phyloP scores from a whole-genome alignment of 2,888 invertebrate genomes.

The Apoderus coryli region DNA sequence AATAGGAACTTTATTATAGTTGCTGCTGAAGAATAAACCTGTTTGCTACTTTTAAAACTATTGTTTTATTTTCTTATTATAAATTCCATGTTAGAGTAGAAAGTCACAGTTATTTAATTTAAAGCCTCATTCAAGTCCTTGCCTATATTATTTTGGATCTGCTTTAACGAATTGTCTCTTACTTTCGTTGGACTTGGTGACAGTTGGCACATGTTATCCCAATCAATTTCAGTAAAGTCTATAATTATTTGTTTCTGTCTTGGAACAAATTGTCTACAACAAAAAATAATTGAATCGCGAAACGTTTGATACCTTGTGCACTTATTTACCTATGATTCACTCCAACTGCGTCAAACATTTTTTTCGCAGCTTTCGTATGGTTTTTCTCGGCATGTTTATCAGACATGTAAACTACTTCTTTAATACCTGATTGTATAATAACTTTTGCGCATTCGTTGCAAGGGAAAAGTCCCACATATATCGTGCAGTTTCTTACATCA shows the following conservation, averaged over 20 bases:
- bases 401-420: conserved; percentile 61
- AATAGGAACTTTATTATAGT: conserved; percentile 13
- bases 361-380: conserved; percentile 59
- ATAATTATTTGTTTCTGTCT: conserved; percentile 47
- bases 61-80: too few species aligned
- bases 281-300: conserved; percentile 7
- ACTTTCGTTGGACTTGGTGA: conserved; percentile 30
- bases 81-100: too few species aligned
- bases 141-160: too few species aligned
- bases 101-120: too few species aligned
- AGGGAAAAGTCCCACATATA: conserved; percentile 87
- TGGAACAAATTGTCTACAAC: conserved; percentile 50
- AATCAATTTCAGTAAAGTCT: conserved; percentile 49
- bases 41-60: too few species aligned
- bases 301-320: too few species aligned
- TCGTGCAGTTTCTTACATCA: conserved; percentile 60
- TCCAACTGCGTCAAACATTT: conserved; percentile 68
- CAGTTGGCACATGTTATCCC: conserved; percentile 37
- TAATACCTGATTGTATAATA: conserved; percentile 87
- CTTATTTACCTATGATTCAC: conserved; percentile 50
- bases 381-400: conserved; percentile 63
- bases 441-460: conserved; percentile 97
- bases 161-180: too few species aligned
- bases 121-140: too few species aligned
- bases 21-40: too few species aligned